Evolutionary conservation across 2,113 vertebrate species (phyloP).

Genomic region (Thinocorus orbignyianus): DNA sequence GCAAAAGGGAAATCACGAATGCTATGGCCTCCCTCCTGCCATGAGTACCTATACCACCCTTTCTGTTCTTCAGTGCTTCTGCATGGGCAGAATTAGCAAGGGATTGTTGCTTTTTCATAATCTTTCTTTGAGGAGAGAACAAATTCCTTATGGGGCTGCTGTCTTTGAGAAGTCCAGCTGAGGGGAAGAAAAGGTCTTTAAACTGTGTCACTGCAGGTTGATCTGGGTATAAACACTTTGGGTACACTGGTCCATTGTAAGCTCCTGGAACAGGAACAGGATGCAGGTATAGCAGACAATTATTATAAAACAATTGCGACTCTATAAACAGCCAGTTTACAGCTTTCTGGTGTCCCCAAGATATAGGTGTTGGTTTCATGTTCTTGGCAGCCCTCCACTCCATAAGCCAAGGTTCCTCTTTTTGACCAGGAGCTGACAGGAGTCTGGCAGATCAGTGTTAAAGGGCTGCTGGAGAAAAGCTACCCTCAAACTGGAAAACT

Average conservation of each 20-base stretch:
- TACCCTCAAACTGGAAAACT: neutral
- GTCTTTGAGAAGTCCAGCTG: neutral
- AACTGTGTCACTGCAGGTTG: neutral
- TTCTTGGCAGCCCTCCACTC: constrained; percentile 36
- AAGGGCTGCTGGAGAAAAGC: neutral
- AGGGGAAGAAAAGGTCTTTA: neutral
- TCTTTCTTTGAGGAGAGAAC: neutral
- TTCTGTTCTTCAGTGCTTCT: neutral
- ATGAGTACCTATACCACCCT: neutral
- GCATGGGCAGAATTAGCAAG: fast-evolving
- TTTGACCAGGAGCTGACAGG: neutral
- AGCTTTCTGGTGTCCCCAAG: constrained; percentile 15
- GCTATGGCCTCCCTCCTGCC: neutral
- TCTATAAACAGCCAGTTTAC: constrained; percentile 39
- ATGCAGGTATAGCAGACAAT: constrained; percentile 52
- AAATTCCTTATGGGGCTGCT: neutral
- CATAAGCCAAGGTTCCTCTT: neutral
- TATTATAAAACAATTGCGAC: constrained; percentile 41
- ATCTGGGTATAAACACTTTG: neutral
- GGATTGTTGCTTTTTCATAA: neutral
- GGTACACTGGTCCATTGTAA: constrained; percentile 53
- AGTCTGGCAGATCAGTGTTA: neutral
- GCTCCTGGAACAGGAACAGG: constrained; percentile 64
- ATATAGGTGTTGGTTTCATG: constrained; percentile 23
- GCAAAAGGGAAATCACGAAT: neutral